phyloP scores from a whole-genome alignment of 1,140 invertebrate genomes.

The Batillaria attramentaria region DNA sequence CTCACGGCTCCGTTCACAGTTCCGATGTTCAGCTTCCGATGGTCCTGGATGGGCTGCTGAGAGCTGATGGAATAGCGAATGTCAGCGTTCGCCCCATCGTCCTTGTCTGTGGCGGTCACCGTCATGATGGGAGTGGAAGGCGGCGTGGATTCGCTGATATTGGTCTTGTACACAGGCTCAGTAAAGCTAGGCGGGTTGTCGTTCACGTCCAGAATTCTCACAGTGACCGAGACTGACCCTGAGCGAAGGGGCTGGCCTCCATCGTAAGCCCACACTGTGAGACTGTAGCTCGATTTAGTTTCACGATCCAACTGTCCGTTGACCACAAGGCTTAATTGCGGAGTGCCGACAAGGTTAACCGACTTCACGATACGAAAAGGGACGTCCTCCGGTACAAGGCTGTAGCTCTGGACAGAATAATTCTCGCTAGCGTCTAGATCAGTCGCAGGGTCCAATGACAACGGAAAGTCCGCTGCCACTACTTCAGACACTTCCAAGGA shows the following conservation, averaged over 20 bases:
- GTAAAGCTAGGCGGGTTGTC: conserved; percentile 91
- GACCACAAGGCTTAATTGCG: conserved; percentile 45
- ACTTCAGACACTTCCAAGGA: conserved; percentile 69
- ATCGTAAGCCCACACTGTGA: conserved; percentile 90
- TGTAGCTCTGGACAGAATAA: conserved; percentile 48
- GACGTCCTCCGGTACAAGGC: conserved; percentile 39
- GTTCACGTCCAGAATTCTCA: conserved; percentile 88
- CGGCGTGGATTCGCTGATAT: conserved; percentile 69
- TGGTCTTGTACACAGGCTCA: conserved; percentile 83
- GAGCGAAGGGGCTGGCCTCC: conserved; percentile 91
- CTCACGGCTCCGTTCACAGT: conserved; percentile 29
- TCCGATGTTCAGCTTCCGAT: conserved; percentile 27
- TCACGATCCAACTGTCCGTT: conserved; percentile 85
- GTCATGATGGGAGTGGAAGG: conserved; percentile 72
- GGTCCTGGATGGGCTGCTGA: conserved; percentile 37
- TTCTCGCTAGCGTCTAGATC: conserved; percentile 75
- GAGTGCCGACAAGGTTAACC: conserved; percentile 34
- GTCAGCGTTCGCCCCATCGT: conserved; percentile 90
- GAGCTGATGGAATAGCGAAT: conserved; percentile 79
- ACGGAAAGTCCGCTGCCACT: conserved; percentile 75
- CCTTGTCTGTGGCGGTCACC: conserved; percentile 85
- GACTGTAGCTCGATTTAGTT: conserved; percentile 82
- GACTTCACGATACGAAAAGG: conserved; percentile 39
- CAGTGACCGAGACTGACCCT: conserved; percentile 82
- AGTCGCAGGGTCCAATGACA: conserved; percentile 73